Percentiles rank a stretch among this genome's conserved stretches.
Evolutionary conservation across 2,888 invertebrate species (phyloP).

Genomic region (Drosophila atripex): DNA sequence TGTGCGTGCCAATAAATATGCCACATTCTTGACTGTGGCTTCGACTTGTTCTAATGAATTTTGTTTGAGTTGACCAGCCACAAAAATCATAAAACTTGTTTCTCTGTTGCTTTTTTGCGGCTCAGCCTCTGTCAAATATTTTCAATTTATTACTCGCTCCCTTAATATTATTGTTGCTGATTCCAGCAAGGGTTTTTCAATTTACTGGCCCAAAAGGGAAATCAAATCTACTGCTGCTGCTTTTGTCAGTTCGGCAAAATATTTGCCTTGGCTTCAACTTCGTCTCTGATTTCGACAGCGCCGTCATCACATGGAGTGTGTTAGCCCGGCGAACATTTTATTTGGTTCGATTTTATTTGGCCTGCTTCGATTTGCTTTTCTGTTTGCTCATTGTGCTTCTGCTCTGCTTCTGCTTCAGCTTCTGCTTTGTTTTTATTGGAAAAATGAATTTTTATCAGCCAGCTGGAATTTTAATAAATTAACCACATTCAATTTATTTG

Average conservation of each 20-base stretch:
- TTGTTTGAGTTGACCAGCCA: conserved; percentile 47
- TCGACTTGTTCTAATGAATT: conserved; percentile 79
- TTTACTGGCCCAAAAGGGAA: conserved; percentile 37
- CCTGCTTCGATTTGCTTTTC: conserved; percentile 28
- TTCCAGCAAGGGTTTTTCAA: conserved; percentile 49
- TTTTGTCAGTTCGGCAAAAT: conserved; percentile 29
- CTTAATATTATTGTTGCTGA: conserved; percentile 64
- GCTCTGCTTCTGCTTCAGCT: conserved; percentile 4
- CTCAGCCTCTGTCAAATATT: conserved; percentile 45
- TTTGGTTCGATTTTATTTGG: conserved; percentile 42
- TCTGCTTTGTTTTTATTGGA: conserved; percentile 30
- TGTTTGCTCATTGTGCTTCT: conserved; percentile 31
- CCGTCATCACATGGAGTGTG: background rate
- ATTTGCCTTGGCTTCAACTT: conserved; percentile 19
- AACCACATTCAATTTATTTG: conserved; percentile 36
- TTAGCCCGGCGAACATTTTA: background rate
- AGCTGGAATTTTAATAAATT: conserved; percentile 51
- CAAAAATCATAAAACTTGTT: conserved; percentile 72
- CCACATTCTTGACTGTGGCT: conserved; percentile 70
- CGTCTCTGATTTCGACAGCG: conserved; percentile 14
- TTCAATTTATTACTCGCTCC: conserved; percentile 64
- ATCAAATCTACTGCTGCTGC: conserved; percentile 46
- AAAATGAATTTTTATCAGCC: conserved; percentile 51
- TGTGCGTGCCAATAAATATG: conserved; percentile 37
- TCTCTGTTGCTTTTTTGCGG: conserved; percentile 41